phyloP scores from a whole-genome alignment of 2,113 vertebrate genomes.

The Pipa parva region DNA sequence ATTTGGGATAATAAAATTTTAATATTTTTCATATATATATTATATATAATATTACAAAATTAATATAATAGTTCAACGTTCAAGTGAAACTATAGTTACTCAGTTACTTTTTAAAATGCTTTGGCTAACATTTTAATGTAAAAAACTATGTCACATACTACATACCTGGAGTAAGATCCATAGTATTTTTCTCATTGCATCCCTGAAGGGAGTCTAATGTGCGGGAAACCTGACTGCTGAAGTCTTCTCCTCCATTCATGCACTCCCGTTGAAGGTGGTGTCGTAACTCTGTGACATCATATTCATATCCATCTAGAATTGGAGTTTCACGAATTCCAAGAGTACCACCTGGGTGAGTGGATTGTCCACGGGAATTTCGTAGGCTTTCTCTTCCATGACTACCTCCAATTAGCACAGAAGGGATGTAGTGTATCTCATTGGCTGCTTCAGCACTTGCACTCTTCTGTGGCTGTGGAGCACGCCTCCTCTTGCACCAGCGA shows the following conservation, averaged over 20 bases:
- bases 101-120: too few species aligned
- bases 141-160: neutral
- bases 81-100: too few species aligned
- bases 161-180: slow-evolving; percentile 93
- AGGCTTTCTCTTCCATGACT: slow-evolving; percentile 93
- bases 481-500: slow-evolving; percentile 93
- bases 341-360: slow-evolving; percentile 90
- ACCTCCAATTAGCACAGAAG: slow-evolving; percentile 91
- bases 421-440: slow-evolving; percentile 98
- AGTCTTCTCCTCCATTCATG: slow-evolving; percentile 96
- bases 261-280: slow-evolving; percentile 96
- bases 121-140: neutral
- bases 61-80: too few species aligned
- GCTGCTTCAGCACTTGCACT: slow-evolving; percentile 94
- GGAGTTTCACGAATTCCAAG: slow-evolving; percentile 96
- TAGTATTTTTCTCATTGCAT: slow-evolving; percentile 89
- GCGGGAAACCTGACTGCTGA: slow-evolving; percentile 90
- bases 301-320: slow-evolving; percentile 95
- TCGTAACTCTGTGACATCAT: slow-evolving; percentile 92
- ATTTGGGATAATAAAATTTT: too few species aligned
- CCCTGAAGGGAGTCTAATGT: slow-evolving; percentile 93
- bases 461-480: slow-evolving; percentile 95
- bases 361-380: slow-evolving; percentile 88
- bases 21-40: too few species aligned
- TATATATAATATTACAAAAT: too few species aligned